phyloP scores from a whole-genome alignment of 2,888 invertebrate species.

The Sesia apiformis region DNA sequence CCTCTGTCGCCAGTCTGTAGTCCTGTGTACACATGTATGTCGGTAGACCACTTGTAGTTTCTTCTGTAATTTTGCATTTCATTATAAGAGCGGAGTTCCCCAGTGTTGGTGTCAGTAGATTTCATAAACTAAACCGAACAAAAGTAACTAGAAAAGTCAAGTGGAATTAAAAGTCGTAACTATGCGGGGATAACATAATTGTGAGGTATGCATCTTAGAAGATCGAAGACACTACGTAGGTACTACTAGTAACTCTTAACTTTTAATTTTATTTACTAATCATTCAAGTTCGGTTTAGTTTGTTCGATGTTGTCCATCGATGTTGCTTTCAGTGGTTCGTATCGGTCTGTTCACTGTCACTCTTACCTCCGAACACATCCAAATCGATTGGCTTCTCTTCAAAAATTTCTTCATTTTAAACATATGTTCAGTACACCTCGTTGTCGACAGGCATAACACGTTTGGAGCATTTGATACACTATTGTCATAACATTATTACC shows the following conservation, averaged over 20 bases:
- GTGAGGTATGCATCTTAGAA: no score
- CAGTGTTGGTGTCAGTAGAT: slow-evolving; percentile 62
- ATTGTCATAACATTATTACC: no score
- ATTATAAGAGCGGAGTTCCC: slow-evolving; percentile 54
- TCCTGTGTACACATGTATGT: slow-evolving; percentile 51
- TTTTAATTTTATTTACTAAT: not conserved
- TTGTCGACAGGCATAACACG: slow-evolving; percentile 11
- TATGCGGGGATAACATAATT: no score
- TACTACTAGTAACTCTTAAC: no score
- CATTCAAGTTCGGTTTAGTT: slow-evolving; percentile 43
- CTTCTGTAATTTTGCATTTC: slow-evolving; percentile 61
- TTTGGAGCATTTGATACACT: no score
- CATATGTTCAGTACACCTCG: slow-evolving; percentile 37
- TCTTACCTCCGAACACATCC: slow-evolving; percentile 44
- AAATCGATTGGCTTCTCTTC: slow-evolving; percentile 37
- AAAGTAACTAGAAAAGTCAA: no score
- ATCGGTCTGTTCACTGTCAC: slow-evolving; percentile 63
- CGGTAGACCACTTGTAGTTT: slow-evolving; percentile 69
- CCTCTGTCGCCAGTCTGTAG: slow-evolving; percentile 64
- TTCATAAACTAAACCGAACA: slow-evolving; percentile 48
- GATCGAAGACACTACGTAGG: no score
- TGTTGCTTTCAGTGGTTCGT: slow-evolving; percentile 72
- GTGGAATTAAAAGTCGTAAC: no score
- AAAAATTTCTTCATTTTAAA: slow-evolving; percentile 22
- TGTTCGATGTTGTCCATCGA: slow-evolving; percentile 68